Evolutionary conservation across 2,113 vertebrate species (phyloP), one percentile per base, ranked within the genome.

Genomic region (Salminus brasiliensis): DNA sequence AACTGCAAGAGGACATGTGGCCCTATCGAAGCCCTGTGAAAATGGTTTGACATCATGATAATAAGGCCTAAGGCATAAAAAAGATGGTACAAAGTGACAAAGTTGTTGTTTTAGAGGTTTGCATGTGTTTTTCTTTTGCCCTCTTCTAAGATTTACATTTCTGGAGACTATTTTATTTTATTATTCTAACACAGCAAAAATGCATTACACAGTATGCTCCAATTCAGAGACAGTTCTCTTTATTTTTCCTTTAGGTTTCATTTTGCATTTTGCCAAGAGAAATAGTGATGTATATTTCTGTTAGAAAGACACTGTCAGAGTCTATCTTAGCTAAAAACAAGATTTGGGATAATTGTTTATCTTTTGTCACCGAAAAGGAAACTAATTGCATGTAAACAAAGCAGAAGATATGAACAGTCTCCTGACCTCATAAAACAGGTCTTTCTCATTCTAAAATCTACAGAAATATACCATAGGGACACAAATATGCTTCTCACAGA

Each of bases 201-300:
- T n/a, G n/a, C n/a, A n/a, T n/a, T n/a, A n/a, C n/a, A n/a, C n/a
- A n/a, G n/a, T n/a, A n/a, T n/a, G n/a, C n/a, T n/a, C n/a, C n/a
- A n/a, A n/a, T n/a, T 32, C 69, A 80, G 39, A 41, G 41, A 72
- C 70, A 69, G 30, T 52, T 63, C 79, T 67, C 41, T 78, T 74
- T 62, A 62, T 73, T 68, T 74, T 78, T 29, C 21, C 18, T 78
- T 78, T 57, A 60, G 34, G 59, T 74, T 25, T 79, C 36, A 5
- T 65, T 66, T 55, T 74, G 78, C 69, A 52, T 49, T 75, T 4
- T 3, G 59, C 52, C 73, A 77, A 80, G 15, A 65, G 43, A 65
- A 80, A 80, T 62, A 80, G n/a, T 62, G 77, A 80, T 77, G 69
- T 73, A 80, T 84, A 77, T 80, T 80, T 69, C 52, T 68, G 18